Conservation (phyloP, 2,113 vertebrate genomes). For the Gambusia holbrooki region DNA sequence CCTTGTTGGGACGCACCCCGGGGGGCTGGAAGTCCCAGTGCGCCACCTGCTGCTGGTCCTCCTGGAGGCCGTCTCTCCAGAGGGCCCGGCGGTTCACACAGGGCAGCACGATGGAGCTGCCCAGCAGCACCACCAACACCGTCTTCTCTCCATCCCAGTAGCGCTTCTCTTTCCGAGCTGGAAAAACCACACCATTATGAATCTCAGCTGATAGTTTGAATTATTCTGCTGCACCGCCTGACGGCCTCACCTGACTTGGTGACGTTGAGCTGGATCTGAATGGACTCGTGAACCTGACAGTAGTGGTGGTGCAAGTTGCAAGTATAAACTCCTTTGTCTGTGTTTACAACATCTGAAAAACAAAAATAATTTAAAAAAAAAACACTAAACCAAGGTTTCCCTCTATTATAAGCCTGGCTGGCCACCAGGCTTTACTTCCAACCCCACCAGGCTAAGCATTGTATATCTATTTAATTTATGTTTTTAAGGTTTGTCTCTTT, state of each 20-base stretch:
- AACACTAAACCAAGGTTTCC: not conserved
- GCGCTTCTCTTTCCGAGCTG: constrained; percentile 79
- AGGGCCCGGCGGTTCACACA: constrained; percentile 89
- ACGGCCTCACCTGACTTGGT: constrained; percentile 84
- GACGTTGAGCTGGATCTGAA: constrained; percentile 85
- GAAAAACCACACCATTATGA: not conserved
- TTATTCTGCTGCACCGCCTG: not conserved
- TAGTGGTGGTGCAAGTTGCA: constrained; percentile 97
- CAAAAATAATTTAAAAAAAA: constrained; percentile 22
- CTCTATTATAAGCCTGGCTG: too few relatives aligned
- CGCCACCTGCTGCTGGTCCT: constrained; percentile 94
- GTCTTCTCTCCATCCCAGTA: constrained; percentile 91
- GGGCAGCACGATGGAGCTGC: constrained; percentile 83
- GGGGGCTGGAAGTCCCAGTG: constrained; percentile 96
- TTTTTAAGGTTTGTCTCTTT: too few relatives aligned
- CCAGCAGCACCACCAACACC: constrained; percentile 82
- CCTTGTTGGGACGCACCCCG: constrained; percentile 88
- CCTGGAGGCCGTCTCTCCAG: constrained; percentile 88
- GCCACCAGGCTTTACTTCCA: too few relatives aligned
- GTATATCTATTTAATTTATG: too few relatives aligned
- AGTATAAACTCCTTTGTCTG: constrained; percentile 88
- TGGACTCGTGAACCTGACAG: constrained; percentile 89
- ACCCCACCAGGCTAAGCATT: too few relatives aligned
- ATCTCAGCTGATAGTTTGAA: not conserved
- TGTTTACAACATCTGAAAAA: constrained; percentile 73